Percentiles rank a stretch among this genome's conserved stretches.
Evolutionary conservation across 2,113 vertebrate genomes (phyloP).

Genomic region (Antennarius striatus): DNA sequence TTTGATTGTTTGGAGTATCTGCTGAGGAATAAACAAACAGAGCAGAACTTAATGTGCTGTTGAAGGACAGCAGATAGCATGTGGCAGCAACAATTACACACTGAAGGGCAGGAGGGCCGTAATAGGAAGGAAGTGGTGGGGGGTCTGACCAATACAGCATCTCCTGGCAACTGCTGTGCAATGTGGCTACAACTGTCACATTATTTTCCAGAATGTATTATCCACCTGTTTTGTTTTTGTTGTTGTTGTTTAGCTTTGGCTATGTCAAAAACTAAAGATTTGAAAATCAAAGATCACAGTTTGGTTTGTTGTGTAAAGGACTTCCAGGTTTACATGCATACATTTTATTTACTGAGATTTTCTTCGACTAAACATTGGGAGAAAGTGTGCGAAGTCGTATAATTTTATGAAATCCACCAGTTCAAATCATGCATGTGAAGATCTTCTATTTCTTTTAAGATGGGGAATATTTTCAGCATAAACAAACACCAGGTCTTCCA

Average conservation of each 20-base stretch:
- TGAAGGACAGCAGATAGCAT: slow-evolving; percentile 38
- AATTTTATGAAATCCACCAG: not conserved
- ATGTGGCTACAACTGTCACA: slow-evolving; percentile 37
- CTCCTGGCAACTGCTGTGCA: slow-evolving; percentile 44
- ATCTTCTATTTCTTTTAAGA: not conserved
- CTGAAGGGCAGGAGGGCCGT: slow-evolving; percentile 37
- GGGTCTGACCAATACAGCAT: slow-evolving; percentile 32
- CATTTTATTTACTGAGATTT: not conserved
- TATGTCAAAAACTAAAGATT: not conserved
- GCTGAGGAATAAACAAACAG: slow-evolving; percentile 21
- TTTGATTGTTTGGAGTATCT: slow-evolving; percentile 15
- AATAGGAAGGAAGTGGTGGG: slow-evolving; percentile 28
- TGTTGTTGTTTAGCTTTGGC: not conserved
- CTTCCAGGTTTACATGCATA: not conserved
- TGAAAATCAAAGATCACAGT: not conserved
- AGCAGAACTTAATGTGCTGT: slow-evolving; percentile 16
- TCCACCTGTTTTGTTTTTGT: slow-evolving; percentile 19
- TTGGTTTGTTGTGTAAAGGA: not conserved
- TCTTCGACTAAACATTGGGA: too few relatives aligned
- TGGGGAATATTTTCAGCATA: not conserved
- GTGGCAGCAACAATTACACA: slow-evolving; percentile 40
- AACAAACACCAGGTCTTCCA: not conserved
- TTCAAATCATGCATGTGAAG: too few relatives aligned
- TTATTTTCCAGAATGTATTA: slow-evolving; percentile 27
- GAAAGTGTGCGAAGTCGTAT: not conserved